Evolutionary conservation across 2,113 vertebrate genomes (phyloP).

Genomic region (Merops nubicus): DNA sequence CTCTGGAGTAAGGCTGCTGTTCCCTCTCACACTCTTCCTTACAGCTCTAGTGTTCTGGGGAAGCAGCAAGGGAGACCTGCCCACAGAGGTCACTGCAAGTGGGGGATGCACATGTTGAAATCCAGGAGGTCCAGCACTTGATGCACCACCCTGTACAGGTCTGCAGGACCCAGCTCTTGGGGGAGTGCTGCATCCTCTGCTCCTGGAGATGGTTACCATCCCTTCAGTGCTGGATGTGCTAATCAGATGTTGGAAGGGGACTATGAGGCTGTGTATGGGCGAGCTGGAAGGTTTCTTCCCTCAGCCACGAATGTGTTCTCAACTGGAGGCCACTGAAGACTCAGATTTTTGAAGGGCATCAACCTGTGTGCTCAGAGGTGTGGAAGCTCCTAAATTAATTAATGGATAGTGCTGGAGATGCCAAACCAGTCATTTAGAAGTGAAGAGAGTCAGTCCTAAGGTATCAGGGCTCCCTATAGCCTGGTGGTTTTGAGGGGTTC

Average conservation of each 20-base stretch:
- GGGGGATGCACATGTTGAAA: neutral
- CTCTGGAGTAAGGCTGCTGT: neutral
- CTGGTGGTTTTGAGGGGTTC: neutral
- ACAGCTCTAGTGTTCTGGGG: neutral
- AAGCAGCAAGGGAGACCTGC: fast-evolving
- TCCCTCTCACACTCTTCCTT: neutral
- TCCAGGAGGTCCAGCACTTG: neutral
- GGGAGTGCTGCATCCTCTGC: neutral
- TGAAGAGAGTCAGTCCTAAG: too few species aligned
- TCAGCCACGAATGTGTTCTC: too few species aligned
- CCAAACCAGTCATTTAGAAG: neutral
- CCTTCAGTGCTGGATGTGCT: too few species aligned
- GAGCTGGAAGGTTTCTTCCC: too few species aligned
- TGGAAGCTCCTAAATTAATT: neutral
- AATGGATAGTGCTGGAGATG: neutral
- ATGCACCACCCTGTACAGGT: neutral
- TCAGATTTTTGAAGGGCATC: neutral
- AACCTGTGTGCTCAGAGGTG: neutral
- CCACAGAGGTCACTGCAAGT: neutral
- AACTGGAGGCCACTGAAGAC: neutral
- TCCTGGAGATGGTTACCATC: too few species aligned
- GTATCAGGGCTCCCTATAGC: neutral
- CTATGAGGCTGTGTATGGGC: neutral
- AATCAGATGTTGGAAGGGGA: neutral
- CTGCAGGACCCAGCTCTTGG: neutral